These are phyloP conservation scores for Thunnus albacares DNA, from an alignment of 2,797 vertebrate species.

Conservation along the genomic window DNA sequence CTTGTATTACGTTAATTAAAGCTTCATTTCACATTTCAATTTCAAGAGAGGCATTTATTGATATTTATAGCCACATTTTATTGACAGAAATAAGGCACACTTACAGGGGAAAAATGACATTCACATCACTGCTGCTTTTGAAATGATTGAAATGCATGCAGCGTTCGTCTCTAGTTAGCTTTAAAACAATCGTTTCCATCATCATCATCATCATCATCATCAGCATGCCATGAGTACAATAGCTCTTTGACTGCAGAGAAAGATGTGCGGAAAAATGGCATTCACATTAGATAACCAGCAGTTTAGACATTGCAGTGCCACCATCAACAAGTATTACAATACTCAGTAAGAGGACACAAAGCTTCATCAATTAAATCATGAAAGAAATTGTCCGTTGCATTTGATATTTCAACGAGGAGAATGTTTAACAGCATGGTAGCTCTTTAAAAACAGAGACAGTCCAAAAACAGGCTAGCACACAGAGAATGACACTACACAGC, in stretches of 20 bases:
- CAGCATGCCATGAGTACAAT: slow-evolving; percentile 52
- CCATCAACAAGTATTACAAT: slow-evolving; percentile 20
- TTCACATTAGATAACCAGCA: slow-evolving; percentile 27
- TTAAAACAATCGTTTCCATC: slow-evolving; percentile 34
- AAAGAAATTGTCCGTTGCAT: slow-evolving; percentile 22
- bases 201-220: slow-evolving; percentile 16
- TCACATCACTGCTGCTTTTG: slow-evolving; percentile 29
- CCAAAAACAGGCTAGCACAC: slow-evolving; percentile 44
- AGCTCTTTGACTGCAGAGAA: slow-evolving; percentile 30
- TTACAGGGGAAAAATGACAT: slow-evolving; percentile 51
- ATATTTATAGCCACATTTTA: slow-evolving; percentile 59
- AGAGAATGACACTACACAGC: slow-evolving; percentile 38
- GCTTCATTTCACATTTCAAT: slow-evolving; percentile 53
- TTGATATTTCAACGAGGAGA: slow-evolving; percentile 4
- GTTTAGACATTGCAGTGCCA: slow-evolving; percentile 15
- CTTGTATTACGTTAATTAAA: slow-evolving; percentile 40
- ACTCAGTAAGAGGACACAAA: slow-evolving; percentile 11
- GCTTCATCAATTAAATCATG: slow-evolving; percentile 29
- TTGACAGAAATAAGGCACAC: slow-evolving; percentile 60
- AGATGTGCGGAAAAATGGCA: slow-evolving; percentile 5
- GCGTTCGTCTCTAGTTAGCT: slow-evolving; percentile 25
- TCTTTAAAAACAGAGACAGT: slow-evolving; percentile 44
- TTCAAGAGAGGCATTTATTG: slow-evolving; percentile 61
- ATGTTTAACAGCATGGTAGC: slow-evolving; percentile 40
- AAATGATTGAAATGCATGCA: slow-evolving; percentile 47